Conservation (phyloP, 2,113 vertebrate genomes). For the Dascyllus trimaculatus region DNA sequence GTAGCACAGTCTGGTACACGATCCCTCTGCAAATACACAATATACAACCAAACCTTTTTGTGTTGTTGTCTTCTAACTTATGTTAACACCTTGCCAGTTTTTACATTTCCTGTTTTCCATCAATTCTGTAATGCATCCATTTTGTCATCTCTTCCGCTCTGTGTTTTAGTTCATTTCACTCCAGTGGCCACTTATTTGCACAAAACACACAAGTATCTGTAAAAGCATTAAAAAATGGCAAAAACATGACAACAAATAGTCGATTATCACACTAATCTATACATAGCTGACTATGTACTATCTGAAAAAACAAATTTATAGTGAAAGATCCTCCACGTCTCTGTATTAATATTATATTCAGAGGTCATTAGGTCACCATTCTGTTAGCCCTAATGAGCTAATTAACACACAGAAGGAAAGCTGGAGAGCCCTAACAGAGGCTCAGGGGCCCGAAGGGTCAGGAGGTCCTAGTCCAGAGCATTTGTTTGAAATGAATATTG, state of each 20-base stretch:
- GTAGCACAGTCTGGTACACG: slow-evolving; percentile 34
- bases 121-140: background rate
- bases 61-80: background rate
- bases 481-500: too few species aligned
- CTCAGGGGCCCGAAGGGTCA: too few species aligned
- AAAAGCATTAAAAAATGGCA: background rate
- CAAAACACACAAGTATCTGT: background rate
- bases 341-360: background rate
- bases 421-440: background rate
- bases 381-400: background rate
- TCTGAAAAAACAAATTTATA: background rate
- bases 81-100: background rate
- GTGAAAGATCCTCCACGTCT: background rate
- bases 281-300: background rate
- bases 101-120: background rate
- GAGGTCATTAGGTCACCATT: background rate
- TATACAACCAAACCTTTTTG: slow-evolving; percentile 8
- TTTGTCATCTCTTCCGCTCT: background rate
- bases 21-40: slow-evolving; percentile 20
- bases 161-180: background rate
- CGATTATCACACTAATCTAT: background rate
- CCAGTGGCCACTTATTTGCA: background rate
- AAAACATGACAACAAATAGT: background rate
- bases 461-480: too few species aligned
- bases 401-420: background rate